These are phyloP conservation scores for Melitaea athalia DNA, from an alignment of 2,888 invertebrate genomes.

Conservation along the genomic window DNA sequence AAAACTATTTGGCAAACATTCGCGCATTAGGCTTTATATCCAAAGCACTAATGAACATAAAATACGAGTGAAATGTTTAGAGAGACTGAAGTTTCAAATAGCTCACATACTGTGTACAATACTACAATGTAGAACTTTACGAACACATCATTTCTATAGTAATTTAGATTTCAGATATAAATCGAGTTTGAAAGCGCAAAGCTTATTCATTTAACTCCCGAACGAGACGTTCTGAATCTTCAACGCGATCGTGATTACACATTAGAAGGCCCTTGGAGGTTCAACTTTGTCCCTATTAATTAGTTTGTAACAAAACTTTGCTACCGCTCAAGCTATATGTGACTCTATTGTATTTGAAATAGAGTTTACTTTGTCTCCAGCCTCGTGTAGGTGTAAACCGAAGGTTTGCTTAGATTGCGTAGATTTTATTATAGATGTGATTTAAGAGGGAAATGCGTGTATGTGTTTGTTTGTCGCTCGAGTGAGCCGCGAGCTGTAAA, in stretches of 20 bases:
- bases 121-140: constrained; percentile 17
- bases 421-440: constrained; percentile 41
- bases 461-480: constrained; percentile 37
- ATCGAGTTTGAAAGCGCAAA: constrained; percentile 32
- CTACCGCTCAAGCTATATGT: background rate
- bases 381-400: constrained; percentile 25
- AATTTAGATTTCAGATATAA: constrained; percentile 33
- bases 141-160: constrained; percentile 15
- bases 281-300: constrained; percentile 26
- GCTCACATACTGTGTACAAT: background rate
- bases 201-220: constrained; percentile 29
- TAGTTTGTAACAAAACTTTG: constrained; percentile 11
- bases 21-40: too few relatives aligned
- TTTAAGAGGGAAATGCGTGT: constrained; percentile 34
- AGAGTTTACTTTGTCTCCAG: background rate
- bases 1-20: too few relatives aligned
- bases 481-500: constrained; percentile 37
- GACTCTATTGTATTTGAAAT: background rate
- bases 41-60: background rate
- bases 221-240: constrained; percentile 23
- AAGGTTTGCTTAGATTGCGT: constrained; percentile 21
- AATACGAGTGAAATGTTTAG: too few relatives aligned
- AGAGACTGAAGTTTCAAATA: background rate
- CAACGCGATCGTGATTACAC: constrained; percentile 25
- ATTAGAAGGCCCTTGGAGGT: constrained; percentile 18